Evolutionary conservation across 2,888 invertebrate species (phyloP), one percentile per base, ranked within the genome.

Genomic region (Selenia dentaria): DNA sequence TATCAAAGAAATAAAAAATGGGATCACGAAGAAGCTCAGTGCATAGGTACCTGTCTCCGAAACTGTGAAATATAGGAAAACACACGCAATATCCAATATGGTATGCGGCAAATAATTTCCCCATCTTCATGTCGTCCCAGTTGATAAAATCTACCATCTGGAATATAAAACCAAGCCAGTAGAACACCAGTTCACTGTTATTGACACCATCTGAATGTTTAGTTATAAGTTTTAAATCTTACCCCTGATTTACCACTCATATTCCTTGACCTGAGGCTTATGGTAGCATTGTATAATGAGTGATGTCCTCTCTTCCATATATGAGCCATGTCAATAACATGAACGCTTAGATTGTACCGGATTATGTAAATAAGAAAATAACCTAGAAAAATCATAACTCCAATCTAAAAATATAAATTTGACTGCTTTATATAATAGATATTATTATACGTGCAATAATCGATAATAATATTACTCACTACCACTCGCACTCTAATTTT

Each of bases 381-480:
- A 5, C 68, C 94, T 74, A 60, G 90, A 91, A 75, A 94, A 66
- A 71, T 94, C 83, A 84, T 94, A 74, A 70, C 91, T 84, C 94
- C 74, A 37, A 86, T 76, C 79, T 79, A 63, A 18, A 72, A 74
- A 51, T 45, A 27, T 49, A 38, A 10, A 39, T 36, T 9, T 3
- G 24, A 32, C 8, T 6, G 2, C 2, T 36, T 18, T 2, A 24
- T 3, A 31, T 24, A 34, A 12, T 3, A 31, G 20, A 27, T n/a
- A 29, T 48, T 5, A 26, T 22, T 49, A 25, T 29, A 3, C 5
- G 22, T 6, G 4, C 10, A 6, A 44, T 36, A 37, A n/a, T n/a
- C n/a, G n/a, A n/a, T n/a, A n/a, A 22, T 8, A 22, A 2, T 22
- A 8, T 34, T 38, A 73, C 86, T 78, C 66, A 88, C 88, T 52